These are phyloP conservation scores for Troglohyphantes excavatus DNA, from an alignment of 2,888 invertebrate genomes.

Conservation along the genomic window DNA sequence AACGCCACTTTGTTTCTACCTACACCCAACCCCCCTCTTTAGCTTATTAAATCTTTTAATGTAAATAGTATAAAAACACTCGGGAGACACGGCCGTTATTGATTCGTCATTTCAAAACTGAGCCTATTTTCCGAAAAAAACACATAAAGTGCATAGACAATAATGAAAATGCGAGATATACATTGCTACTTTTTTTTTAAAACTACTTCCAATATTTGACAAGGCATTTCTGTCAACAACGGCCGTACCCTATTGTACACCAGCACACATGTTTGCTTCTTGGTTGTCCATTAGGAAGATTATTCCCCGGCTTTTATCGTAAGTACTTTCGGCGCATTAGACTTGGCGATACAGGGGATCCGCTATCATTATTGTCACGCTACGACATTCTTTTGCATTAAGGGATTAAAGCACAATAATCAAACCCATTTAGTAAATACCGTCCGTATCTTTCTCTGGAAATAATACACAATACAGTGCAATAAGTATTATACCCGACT, in stretches of 20 bases:
- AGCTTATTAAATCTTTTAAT: conserved; percentile 5
- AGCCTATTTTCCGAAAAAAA: not conserved
- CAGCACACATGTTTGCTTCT: conserved; percentile 43
- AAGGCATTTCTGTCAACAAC: conserved; percentile 2
- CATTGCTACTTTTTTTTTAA: not conserved
- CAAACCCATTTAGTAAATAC: conserved; percentile 67
- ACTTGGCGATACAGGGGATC: conserved; percentile 18
- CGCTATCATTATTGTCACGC: conserved; percentile 55
- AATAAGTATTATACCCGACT: conserved; percentile 33
- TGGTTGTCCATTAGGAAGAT: conserved; percentile 46
- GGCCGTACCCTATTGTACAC: not conserved
- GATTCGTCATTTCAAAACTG: not conserved
- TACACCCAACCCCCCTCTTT: not conserved
- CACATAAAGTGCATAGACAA: not conserved
- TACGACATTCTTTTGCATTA: conserved; percentile 68
- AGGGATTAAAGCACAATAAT: conserved; percentile 62
- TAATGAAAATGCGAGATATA: not conserved
- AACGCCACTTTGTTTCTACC: not conserved
- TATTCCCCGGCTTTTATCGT: conserved; percentile 40
- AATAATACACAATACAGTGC: conserved; percentile 2
- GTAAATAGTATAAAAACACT: not conserved
- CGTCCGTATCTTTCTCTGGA: not conserved
- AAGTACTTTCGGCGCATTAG: not conserved
- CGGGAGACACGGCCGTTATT: not conserved
- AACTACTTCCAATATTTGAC: conserved; percentile 4